Evolutionary conservation across 2,113 vertebrate species (phyloP).

Genomic region (Scatophagus argus): DNA sequence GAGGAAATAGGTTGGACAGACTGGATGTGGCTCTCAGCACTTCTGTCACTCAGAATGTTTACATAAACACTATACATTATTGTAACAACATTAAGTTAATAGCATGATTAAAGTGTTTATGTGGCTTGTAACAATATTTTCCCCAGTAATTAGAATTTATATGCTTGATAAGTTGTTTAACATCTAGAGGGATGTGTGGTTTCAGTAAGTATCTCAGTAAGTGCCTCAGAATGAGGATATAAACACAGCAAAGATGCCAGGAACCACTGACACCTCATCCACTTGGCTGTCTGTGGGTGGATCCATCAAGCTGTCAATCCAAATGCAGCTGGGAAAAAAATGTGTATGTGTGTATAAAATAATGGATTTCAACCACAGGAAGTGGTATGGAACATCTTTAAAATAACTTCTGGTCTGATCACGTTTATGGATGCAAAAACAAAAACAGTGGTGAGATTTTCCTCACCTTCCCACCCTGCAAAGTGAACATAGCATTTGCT

Average conservation of each 20-base stretch:
- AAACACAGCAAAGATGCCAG: constrained; percentile 9
- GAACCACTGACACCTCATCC: constrained; percentile 17
- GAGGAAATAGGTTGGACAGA: constrained; percentile 22
- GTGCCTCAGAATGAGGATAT: constrained; percentile 3
- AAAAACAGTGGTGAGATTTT: background rate
- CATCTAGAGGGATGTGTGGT: constrained; percentile 3
- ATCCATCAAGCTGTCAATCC: constrained; percentile 18
- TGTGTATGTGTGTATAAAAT: background rate
- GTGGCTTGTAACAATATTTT: background rate
- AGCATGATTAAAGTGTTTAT: background rate
- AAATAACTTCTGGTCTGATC: background rate
- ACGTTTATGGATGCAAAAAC: background rate
- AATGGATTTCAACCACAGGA: background rate
- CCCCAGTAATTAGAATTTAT: background rate
- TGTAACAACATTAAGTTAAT: background rate
- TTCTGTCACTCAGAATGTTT: constrained; percentile 15
- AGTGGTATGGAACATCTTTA: background rate
- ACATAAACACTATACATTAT: constrained; percentile 10
- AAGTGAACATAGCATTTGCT: background rate
- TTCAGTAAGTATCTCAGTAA: background rate
- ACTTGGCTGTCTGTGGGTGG: constrained; percentile 17
- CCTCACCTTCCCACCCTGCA: too few relatives aligned
- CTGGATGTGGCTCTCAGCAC: constrained; percentile 6
- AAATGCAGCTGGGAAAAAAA: background rate
- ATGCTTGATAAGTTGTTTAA: background rate